Evolutionary conservation across 2,888 invertebrate genomes (phyloP).

Genomic region (Neoaliturus tenellus): DNA sequence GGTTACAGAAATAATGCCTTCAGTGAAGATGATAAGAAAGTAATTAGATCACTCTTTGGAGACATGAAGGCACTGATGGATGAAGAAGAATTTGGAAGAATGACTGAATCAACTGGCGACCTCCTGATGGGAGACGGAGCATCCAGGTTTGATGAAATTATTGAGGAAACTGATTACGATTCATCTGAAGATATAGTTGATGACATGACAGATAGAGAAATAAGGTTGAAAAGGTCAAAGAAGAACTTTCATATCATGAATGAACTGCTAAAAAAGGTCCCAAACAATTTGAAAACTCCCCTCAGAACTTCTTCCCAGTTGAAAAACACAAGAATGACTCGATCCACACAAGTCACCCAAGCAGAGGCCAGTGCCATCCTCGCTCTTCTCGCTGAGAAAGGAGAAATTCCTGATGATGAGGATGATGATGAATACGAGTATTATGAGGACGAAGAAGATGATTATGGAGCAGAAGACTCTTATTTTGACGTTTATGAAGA

Average conservation of each 20-base stretch:
- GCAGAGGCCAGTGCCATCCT: slow-evolving; percentile 43
- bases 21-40: slow-evolving; percentile 39
- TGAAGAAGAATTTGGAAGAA: neutral
- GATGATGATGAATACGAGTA: slow-evolving; percentile 45
- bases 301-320: neutral
- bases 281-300: neutral
- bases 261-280: neutral
- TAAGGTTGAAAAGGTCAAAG: slow-evolving; percentile 36
- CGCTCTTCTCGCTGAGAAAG: slow-evolving; percentile 31
- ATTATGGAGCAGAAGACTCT: neutral
- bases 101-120: neutral
- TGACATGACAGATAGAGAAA: neutral
- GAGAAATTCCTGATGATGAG: slow-evolving; percentile 13
- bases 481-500: slow-evolving; percentile 7
- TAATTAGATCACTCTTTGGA: slow-evolving; percentile 23
- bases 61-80: neutral
- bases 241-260: slow-evolving; percentile 5
- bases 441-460: slow-evolving; percentile 27
- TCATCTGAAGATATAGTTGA: neutral
- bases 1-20: slow-evolving; percentile 44
- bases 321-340: neutral
- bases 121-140: slow-evolving; percentile 20
- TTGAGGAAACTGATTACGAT: neutral
- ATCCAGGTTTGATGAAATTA: neutral
- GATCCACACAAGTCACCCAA: neutral